Evolutionary conservation across 2,113 vertebrate genomes (phyloP).

Genomic region (Toxotes jaculatrix): DNA sequence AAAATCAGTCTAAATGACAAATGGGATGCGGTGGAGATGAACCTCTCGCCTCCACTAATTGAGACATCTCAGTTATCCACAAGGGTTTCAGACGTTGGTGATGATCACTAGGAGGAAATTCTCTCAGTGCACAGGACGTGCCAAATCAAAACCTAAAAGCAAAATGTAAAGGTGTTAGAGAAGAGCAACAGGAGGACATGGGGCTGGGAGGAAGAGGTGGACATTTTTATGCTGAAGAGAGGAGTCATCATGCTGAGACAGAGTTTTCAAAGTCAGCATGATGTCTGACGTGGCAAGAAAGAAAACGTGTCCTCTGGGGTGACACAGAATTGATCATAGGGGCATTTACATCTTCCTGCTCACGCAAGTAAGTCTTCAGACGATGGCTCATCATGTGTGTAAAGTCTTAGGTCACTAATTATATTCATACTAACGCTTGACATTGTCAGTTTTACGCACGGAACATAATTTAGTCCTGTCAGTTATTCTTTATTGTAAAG

Average conservation of each 20-base stretch:
- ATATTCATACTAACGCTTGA: no score
- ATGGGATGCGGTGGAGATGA: background rate
- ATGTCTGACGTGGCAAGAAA: background rate
- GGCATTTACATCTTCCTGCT: no score
- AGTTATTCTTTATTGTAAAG: no score
- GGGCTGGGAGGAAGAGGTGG: no score
- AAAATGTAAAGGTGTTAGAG: background rate
- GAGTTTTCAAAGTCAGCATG: background rate
- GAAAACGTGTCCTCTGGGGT: background rate
- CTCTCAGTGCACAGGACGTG: background rate
- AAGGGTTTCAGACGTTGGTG: background rate
- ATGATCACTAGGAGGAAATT: background rate
- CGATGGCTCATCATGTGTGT: no score
- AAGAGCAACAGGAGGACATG: background rate
- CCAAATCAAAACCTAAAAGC: background rate
- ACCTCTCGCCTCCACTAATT: background rate
- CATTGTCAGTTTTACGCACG: no score
- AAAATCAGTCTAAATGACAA: slow-evolving; percentile 9
- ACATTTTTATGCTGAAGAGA: background rate
- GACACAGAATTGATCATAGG: background rate
- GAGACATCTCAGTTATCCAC: background rate
- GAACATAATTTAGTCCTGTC: no score
- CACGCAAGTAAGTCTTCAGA: no score
- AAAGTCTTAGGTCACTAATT: no score
- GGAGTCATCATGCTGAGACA: background rate